A percentile compares a stretch with the other conserved stretches of the same genome.
Conservation (phyloP, 2,113 vertebrate genomes). For the Heterotilapia buettikoferi region DNA sequence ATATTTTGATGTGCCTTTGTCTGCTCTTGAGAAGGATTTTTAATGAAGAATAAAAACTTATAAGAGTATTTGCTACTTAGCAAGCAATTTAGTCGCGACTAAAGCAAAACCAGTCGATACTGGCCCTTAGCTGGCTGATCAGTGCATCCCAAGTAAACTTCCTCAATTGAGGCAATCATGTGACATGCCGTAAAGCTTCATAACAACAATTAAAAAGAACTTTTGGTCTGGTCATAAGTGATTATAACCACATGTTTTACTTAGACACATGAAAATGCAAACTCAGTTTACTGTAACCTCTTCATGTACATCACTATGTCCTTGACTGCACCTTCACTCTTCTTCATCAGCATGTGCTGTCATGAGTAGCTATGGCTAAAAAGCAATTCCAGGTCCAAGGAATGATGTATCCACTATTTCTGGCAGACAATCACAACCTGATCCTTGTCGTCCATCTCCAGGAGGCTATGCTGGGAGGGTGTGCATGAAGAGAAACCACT, state of each 20-base stretch:
- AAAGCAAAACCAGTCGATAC: background rate
- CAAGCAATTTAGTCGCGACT: background rate
- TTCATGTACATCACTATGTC: background rate
- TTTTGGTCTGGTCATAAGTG: background rate
- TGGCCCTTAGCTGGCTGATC: background rate
- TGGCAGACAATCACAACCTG: background rate
- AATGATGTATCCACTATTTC: background rate
- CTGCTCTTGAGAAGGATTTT: background rate
- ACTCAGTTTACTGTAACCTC: background rate
- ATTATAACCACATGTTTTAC: background rate
- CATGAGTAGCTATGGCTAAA: background rate
- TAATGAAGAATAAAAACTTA: background rate
- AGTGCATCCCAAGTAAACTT: background rate
- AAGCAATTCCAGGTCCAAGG: background rate
- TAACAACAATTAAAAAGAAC: background rate
- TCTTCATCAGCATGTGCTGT: background rate
- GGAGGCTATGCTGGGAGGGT: background rate
- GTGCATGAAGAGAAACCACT: constrained; percentile 26
- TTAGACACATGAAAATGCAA: background rate
- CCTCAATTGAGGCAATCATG: rapidly evolving
- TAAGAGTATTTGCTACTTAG: background rate
- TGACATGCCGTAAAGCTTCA: background rate
- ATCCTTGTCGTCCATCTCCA: background rate
- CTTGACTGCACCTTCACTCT: background rate
- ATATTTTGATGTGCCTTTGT: background rate